Percentiles rank a stretch among this genome's conserved stretches.
Conservation (phyloP, 2,888 invertebrate genomes). For the Taenaris catops region DNA sequence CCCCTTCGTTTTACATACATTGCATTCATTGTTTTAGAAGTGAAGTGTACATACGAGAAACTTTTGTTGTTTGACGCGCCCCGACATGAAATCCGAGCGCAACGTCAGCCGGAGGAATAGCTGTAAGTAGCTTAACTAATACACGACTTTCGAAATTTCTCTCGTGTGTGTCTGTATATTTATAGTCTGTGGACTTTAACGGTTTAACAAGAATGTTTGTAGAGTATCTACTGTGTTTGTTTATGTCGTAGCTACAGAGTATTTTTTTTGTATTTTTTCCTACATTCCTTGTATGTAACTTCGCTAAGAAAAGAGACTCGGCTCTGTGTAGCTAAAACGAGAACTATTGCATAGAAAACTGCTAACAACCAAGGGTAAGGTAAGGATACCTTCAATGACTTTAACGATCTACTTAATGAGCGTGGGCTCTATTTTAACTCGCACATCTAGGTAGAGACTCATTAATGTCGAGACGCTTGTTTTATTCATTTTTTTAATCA, state of each 20-base stretch:
- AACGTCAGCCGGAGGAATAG: slow-evolving; percentile 37
- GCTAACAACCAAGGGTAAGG: slow-evolving; percentile 25
- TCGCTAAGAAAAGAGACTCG: slow-evolving; percentile 16
- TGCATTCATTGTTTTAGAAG: slow-evolving; percentile 74
- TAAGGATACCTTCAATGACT: slow-evolving; percentile 24
- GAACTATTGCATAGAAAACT: slow-evolving; percentile 19
- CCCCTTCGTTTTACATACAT: slow-evolving; percentile 73
- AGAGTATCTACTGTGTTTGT: slow-evolving; percentile 9
- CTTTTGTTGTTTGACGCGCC: slow-evolving; percentile 61
- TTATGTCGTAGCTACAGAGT: slow-evolving; percentile 7
- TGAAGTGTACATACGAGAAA: slow-evolving; percentile 56
- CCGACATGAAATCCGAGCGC: slow-evolving; percentile 44
- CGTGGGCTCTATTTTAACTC: slow-evolving; percentile 24
- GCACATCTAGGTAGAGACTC: slow-evolving; percentile 22
- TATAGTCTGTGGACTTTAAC: slow-evolving; percentile 12
- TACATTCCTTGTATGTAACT: slow-evolving; percentile 11
- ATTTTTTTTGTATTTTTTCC: slow-evolving; percentile 9
- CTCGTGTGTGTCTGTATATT: slow-evolving; percentile 13
- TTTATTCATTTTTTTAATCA: slow-evolving; percentile 23
- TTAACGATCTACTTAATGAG: slow-evolving; percentile 30
- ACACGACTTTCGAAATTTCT: slow-evolving; percentile 17
- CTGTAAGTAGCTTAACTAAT: slow-evolving; percentile 31
- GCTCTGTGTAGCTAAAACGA: slow-evolving; percentile 16
- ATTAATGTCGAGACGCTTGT: slow-evolving; percentile 21
- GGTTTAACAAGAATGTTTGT: slow-evolving; percentile 9